Evolutionary conservation across 2,888 invertebrate species (phyloP).

Genomic region (Oxytorus armatus): DNA sequence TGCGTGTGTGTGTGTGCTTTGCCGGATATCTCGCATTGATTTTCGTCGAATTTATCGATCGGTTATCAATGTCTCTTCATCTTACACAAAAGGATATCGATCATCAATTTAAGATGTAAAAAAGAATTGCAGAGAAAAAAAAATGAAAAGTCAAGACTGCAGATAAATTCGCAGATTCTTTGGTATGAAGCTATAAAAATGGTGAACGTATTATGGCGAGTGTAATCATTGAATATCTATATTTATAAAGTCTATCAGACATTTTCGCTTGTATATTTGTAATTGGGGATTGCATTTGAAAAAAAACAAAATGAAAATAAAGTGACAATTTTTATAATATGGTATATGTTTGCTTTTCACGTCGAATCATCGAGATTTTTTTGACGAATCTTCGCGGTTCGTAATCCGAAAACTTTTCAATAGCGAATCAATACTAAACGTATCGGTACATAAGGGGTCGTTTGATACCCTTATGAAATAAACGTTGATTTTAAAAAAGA

Average conservation of each 20-base stretch:
- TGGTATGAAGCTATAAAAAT: constrained; percentile 56
- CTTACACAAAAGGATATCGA: constrained; percentile 41
- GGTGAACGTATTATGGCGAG: constrained; percentile 14
- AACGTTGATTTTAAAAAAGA: too few species aligned
- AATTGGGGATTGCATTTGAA: neutral
- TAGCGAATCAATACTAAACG: too few species aligned
- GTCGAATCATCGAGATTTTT: too few species aligned
- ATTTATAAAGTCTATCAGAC: constrained; percentile 20
- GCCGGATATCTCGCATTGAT: constrained; percentile 42
- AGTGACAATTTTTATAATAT: too few species aligned
- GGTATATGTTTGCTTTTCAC: too few species aligned
- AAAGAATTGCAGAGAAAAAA: constrained; percentile 2
- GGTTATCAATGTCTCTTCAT: constrained; percentile 77
- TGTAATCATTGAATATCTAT: constrained; percentile 24
- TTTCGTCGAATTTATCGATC: constrained; percentile 80
- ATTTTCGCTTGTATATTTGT: neutral
- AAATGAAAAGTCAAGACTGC: constrained; percentile 16
- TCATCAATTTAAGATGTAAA: constrained; percentile 37
- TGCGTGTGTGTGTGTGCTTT: constrained; percentile 21
- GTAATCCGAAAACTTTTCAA: too few species aligned
- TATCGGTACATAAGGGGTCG: too few species aligned
- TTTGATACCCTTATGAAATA: too few species aligned
- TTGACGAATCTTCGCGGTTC: too few species aligned
- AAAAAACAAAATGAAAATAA: neutral
- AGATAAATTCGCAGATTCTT: constrained; percentile 55